Conservation (phyloP, 1,140 invertebrate species). For the Zaprionus gabonicus region DNA sequence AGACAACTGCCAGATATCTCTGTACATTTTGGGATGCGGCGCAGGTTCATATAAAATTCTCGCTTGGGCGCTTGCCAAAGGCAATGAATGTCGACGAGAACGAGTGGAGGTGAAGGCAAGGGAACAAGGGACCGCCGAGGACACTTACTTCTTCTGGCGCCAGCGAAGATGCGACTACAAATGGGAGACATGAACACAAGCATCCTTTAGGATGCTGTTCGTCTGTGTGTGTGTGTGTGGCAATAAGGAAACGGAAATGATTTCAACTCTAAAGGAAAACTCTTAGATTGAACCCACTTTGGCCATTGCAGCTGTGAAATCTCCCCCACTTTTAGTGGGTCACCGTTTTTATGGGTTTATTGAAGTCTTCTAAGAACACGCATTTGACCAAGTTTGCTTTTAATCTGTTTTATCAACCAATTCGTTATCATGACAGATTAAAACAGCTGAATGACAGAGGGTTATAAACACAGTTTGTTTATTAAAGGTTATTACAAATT, state of each 20-base stretch:
- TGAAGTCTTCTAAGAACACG: background rate
- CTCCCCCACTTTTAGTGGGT: conserved; percentile 19
- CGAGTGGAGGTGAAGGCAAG: background rate
- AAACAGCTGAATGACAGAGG: background rate
- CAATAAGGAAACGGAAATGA: conserved; percentile 64
- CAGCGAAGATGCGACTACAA: conserved; percentile 3
- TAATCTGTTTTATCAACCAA: background rate
- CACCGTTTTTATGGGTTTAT: conserved; percentile 10
- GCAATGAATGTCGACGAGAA: conserved; percentile 54
- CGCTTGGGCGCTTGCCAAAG: conserved; percentile 60
- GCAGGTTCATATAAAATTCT: conserved; percentile 27
- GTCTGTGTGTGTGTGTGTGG: conserved; percentile 12
- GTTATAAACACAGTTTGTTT: background rate
- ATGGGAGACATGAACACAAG: conserved; percentile 1
- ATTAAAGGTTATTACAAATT: background rate
- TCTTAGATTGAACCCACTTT: conserved; percentile 46
- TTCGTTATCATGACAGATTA: background rate
- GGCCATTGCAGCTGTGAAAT: background rate
- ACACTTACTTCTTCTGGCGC: conserved; percentile 33
- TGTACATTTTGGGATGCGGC: conserved; percentile 2
- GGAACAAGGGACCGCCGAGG: background rate
- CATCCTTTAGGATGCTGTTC: background rate
- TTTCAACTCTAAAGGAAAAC: conserved; percentile 36
- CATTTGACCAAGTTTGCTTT: background rate
- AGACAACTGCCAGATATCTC: conserved; percentile 9